These are phyloP conservation scores for Xiphydria camelus DNA, from an alignment of 2,888 invertebrate species.

Conservation along the genomic window DNA sequence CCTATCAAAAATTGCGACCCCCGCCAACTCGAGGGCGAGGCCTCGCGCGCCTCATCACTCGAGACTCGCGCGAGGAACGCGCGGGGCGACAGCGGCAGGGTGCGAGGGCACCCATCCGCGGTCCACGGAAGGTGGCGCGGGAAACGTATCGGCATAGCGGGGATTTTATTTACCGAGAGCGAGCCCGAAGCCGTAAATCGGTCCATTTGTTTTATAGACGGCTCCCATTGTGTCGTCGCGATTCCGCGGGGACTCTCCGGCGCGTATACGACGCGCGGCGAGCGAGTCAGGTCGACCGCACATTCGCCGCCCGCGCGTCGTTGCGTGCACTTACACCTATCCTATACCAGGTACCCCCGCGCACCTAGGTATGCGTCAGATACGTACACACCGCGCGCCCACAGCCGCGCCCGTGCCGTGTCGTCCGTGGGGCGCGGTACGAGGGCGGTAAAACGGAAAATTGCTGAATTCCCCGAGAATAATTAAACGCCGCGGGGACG, in stretches of 20 bases:
- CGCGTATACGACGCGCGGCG: too few relatives aligned
- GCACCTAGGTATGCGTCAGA: too few relatives aligned
- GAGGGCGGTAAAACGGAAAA: slow-evolving; percentile 45
- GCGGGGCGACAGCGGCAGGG: too few relatives aligned
- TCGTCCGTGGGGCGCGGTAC: slow-evolving; percentile 19
- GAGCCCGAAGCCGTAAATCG: slow-evolving; percentile 38
- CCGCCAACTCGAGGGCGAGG: too few relatives aligned
- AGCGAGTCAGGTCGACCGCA: slow-evolving; percentile 3
- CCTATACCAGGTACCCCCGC: too few relatives aligned
- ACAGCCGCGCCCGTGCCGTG: too few relatives aligned
- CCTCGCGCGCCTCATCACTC: too few relatives aligned
- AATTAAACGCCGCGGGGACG: slow-evolving; percentile 38
- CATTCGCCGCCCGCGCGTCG: slow-evolving; percentile 7
- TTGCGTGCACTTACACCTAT: slow-evolving; percentile 7
- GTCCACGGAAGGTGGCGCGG: background rate
- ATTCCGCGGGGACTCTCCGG: background rate
- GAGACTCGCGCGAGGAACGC: too few relatives aligned
- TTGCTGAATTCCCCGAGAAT: slow-evolving; percentile 41
- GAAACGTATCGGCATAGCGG: slow-evolving; percentile 36
- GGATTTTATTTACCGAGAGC: slow-evolving; percentile 41
- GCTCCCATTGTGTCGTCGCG: slow-evolving; percentile 24
- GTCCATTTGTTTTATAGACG: slow-evolving; percentile 45
- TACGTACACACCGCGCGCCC: too few relatives aligned
- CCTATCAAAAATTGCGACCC: too few relatives aligned
- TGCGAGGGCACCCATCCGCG: too few relatives aligned